Percentiles rank a stretch among this genome's conserved stretches.
Conservation (phyloP, 2,888 invertebrate species). For the Volucella bombylans region DNA sequence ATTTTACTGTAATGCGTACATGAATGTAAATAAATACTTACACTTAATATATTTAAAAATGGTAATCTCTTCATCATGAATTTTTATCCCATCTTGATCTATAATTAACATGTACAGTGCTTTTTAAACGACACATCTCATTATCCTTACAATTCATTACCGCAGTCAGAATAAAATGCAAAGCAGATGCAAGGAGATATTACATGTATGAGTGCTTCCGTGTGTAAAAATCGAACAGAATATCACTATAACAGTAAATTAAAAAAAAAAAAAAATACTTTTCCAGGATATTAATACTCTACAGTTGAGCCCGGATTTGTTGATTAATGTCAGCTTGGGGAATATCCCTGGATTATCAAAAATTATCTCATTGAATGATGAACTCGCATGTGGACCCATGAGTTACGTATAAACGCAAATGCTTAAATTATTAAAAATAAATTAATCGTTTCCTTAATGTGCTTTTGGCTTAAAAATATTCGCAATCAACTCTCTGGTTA, state of each 20-base stretch:
- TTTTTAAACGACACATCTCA: constrained; percentile 40
- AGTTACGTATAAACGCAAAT: background rate
- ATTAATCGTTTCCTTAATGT: too few relatives aligned
- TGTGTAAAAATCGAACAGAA: background rate
- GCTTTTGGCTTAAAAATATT: too few relatives aligned
- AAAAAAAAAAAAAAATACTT: background rate
- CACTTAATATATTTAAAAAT: constrained; percentile 8
- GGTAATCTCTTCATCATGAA: constrained; percentile 9
- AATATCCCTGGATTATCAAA: constrained; percentile 3
- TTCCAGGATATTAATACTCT: constrained; percentile 7
- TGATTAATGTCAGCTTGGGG: constrained; percentile 24
- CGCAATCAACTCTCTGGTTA: too few relatives aligned
- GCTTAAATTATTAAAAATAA: too few relatives aligned
- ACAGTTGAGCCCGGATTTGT: background rate
- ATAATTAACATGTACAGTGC: constrained; percentile 46
- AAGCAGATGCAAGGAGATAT: background rate
- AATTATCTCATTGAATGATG: background rate
- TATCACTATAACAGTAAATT: too few relatives aligned
- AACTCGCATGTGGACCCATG: background rate
- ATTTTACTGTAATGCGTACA: background rate
- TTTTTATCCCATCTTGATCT: constrained; percentile 24
- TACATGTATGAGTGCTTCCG: too few relatives aligned
- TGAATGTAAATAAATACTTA: background rate
- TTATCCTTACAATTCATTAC: constrained; percentile 46
- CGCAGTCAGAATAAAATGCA: constrained; percentile 3